These are phyloP conservation scores for Drosophila pachea DNA, from an alignment of 1,140 invertebrate genomes.

Conservation along the genomic window DNA sequence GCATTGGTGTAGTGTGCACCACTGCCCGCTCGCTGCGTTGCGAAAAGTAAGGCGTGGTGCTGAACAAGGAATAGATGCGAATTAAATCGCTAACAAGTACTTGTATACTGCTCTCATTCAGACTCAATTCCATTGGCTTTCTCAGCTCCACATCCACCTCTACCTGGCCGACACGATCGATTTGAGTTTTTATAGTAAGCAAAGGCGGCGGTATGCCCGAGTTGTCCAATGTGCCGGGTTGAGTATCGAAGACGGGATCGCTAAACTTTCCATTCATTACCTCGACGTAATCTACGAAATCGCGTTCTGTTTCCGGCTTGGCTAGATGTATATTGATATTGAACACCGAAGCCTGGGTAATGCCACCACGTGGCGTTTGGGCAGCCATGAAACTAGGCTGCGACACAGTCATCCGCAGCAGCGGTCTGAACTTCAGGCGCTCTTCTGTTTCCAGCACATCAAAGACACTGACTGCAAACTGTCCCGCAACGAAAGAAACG, in stretches of 20 bases:
- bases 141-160: slow-evolving; percentile 61
- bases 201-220: slow-evolving; percentile 70
- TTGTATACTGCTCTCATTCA: slow-evolving; percentile 51
- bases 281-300: neutral
- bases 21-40: slow-evolving; percentile 45
- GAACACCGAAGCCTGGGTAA: slow-evolving; percentile 62
- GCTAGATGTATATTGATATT: slow-evolving; percentile 58
- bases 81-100: slow-evolving; percentile 47
- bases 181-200: slow-evolving; percentile 49
- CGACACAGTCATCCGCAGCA: slow-evolving; percentile 57
- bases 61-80: slow-evolving; percentile 49
- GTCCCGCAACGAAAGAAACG: slow-evolving; percentile 72
- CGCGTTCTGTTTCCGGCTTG: neutral
- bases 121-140: slow-evolving; percentile 55
- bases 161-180: slow-evolving; percentile 46
- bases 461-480: slow-evolving; percentile 62
- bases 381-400: slow-evolving; percentile 72
- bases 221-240: slow-evolving; percentile 55
- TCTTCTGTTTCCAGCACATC: slow-evolving; percentile 44
- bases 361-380: slow-evolving; percentile 49
- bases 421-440: slow-evolving; percentile 26
- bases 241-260: slow-evolving; percentile 59
- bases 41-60: slow-evolving; percentile 54
- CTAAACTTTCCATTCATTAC: slow-evolving; percentile 19
- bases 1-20: slow-evolving; percentile 49